Evolutionary conservation across 2,888 invertebrate species (phyloP), one percentile per base, ranked within the genome.

Genomic region (Ferdinandea cuprea): DNA sequence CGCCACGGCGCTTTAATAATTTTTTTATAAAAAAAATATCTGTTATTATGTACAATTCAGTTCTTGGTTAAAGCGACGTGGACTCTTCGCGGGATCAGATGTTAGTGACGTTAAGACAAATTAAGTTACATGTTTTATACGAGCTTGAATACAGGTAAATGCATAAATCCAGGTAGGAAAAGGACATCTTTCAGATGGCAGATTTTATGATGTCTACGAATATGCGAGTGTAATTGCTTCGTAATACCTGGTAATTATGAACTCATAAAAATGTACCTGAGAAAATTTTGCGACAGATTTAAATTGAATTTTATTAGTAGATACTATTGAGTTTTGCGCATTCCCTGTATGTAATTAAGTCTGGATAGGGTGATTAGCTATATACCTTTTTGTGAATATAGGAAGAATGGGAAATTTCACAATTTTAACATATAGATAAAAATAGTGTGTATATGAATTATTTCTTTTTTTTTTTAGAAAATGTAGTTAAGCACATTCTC

Each of bases 171-270:
- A 40, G 56, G 25, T 25, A 58, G 5, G 5, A 15, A 40, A 13
- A 2, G 6, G 7, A n/a, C 13, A 4, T 0, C 25, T 58, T 40
- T 40, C 4, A n/a, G 7, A 15, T 15, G 1, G 6, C 40, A 15
- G 6, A 40, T 15, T 58, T 58, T 5, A 42, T 28, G 40, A 15
- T 40, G 32, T 32, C 44, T 59, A n/a, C 4, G 19, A 1, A 11
- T 40, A 58, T 40, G 19, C 0, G 25, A 40, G 9, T 30, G 13
- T 61, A 44, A 61, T 48, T 63, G 15, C 48, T 5, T 37, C 25
- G 35, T 48, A 48, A 63, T 48, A 9, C 7, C 25, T 11, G 48
- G 63, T 50, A 48, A 63, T 50, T 48, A 50, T 7, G 37, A 32
- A 3, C 11, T 2, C n/a, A 35, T 35, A 13, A 7, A 21, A 21